These are phyloP conservation scores for Camponotus pennsylvanicus DNA, from an alignment of 1,140 invertebrate species.

Conservation along the genomic window DNA sequence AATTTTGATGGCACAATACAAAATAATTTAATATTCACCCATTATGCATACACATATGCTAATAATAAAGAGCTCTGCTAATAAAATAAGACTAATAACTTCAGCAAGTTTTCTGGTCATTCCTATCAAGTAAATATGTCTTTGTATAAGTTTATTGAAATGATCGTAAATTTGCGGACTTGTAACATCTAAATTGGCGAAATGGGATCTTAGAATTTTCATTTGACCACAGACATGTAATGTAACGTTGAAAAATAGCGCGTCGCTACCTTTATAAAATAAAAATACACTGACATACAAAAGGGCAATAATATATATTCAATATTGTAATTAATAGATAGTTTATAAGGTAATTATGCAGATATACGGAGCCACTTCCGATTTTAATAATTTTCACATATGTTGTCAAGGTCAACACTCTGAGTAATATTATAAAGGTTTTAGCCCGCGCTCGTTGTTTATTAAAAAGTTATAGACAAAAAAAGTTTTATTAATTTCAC, in stretches of 20 bases:
- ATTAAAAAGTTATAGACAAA: no score
- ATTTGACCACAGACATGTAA: slow-evolving; percentile 65
- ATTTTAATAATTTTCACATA: no score
- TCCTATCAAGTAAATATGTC: slow-evolving; percentile 46
- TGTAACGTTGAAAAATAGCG: slow-evolving; percentile 58
- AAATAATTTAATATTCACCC: slow-evolving; percentile 41
- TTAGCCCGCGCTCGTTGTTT: no score
- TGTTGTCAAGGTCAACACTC: no score
- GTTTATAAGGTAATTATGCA: no score
- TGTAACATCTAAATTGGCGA: background rate
- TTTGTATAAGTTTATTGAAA: background rate
- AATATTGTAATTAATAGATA: no score
- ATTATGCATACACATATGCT: slow-evolving; percentile 48
- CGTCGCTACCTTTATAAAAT: slow-evolving; percentile 55
- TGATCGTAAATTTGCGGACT: background rate
- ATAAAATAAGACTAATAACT: slow-evolving; percentile 33
- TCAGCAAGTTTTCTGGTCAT: slow-evolving; percentile 26
- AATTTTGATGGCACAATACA: background rate
- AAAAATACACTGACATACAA: background rate
- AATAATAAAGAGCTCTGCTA: slow-evolving; percentile 50
- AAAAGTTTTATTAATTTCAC: no score
- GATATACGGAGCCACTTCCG: background rate
- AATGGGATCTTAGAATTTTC: slow-evolving; percentile 48
- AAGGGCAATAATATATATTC: background rate
- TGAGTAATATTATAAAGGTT: no score